Evolutionary conservation across 2,113 vertebrate genomes (phyloP).

Genomic region (Chamaetylas fuelleborni): DNA sequence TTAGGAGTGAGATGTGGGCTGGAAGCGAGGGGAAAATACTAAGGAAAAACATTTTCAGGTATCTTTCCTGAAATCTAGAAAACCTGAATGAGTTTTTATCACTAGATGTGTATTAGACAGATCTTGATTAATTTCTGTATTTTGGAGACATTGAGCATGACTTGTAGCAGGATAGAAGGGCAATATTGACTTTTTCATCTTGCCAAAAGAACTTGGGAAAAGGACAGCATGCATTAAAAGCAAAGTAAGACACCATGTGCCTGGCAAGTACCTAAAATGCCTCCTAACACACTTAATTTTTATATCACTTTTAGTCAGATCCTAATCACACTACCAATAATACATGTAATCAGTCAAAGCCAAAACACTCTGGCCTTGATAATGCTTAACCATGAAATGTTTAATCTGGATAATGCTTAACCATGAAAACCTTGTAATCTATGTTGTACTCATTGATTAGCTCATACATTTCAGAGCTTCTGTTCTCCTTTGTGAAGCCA

Average conservation of each 20-base stretch:
- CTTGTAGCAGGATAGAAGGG: neutral
- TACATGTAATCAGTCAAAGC: neutral
- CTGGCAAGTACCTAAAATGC: neutral
- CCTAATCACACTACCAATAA: neutral
- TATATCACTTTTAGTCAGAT: neutral
- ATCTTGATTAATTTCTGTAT: neutral
- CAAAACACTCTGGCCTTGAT: neutral
- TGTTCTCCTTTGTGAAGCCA: neutral
- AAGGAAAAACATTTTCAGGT: neutral
- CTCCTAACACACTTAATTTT: neutral
- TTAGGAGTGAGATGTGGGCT: neutral
- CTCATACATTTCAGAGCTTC: neutral
- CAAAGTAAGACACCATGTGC: neutral
- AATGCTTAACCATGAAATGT: neutral
- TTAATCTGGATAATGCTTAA: neutral
- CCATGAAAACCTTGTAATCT: neutral
- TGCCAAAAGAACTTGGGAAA: neutral
- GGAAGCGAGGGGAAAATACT: neutral
- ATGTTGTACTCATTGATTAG: neutral
- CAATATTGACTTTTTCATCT: neutral
- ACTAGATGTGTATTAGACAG: neutral
- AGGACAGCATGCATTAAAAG: neutral
- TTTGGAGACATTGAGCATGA: neutral
- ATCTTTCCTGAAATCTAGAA: neutral
- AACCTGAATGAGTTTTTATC: neutral